Evolutionary conservation across 92 coral and sea anemone species (phyloP), one percentile per base, ranked within the genome.

Genomic region (Phymanthus crucifer): DNA sequence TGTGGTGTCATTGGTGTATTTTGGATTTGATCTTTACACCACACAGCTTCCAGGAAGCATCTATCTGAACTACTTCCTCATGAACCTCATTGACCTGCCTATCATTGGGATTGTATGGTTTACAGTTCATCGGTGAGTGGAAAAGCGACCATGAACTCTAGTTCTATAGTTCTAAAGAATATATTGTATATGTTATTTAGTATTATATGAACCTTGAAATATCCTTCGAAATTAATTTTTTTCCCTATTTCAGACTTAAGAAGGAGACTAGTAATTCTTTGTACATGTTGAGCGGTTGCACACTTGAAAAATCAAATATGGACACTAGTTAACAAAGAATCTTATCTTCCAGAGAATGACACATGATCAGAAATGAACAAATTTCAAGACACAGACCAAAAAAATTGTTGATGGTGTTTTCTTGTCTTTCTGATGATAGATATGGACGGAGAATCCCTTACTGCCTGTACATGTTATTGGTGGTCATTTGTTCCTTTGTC

Each of bases 1-100:
- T 56, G 78, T 72, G 13, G 84, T 80, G 24, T 31, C 84, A 4
- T 38, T 80, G 70, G 84, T 80, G 32, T 80, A 70, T 40, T 80
- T 80, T 72, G 84, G 84, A 17, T 80, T 80, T 71, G 84, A 80
- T 80, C 84, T 80, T 31, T 80, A 80, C 71, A 80, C 84, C 46
- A 71, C 77, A 37, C 84, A 57, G 67, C 61, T 80, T 17, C 70
- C 76, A 71, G 84, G 84, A 50, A 80, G 78, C 35, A 80, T 80
- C 77, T 80, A 80, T 52, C 14, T 80, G 68, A 80, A 80, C 47
- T 80, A 80, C 57, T 80, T 80, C 24, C 33, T 80, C 43, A 80
- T 80, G 84, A 80, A 80, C 68, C 72, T 80, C n/a, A 80, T 80
- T 29, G 84, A 80, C 38, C 54, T 80, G 10, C 84, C 84, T 8